phyloP scores from a whole-genome alignment of 2,113 vertebrate genomes.

The Gymnocephalus cernua region DNA sequence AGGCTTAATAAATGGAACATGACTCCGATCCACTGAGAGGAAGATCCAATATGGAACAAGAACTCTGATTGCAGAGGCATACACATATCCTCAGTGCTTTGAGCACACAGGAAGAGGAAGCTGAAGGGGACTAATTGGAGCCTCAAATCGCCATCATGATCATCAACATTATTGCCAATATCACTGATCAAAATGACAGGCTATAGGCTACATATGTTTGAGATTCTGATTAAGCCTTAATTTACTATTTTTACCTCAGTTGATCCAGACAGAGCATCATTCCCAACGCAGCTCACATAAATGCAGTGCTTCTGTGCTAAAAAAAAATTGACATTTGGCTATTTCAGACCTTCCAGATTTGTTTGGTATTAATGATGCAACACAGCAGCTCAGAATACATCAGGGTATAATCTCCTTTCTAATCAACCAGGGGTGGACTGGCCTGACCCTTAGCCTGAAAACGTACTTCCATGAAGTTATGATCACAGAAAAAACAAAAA shows the following conservation, averaged over 20 bases:
- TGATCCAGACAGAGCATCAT: not conserved
- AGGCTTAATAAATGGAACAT: slow-evolving; percentile 34
- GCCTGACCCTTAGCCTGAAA: no score
- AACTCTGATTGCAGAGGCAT: not conserved
- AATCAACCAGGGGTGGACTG: slow-evolving; percentile 10
- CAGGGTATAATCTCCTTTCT: slow-evolving; percentile 27
- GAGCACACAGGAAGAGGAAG: not conserved
- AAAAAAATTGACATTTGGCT: not conserved
- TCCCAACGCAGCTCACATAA: not conserved
- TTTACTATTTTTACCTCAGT: not conserved
- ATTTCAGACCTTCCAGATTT: slow-evolving; percentile 19
- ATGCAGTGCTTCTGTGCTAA: not conserved
- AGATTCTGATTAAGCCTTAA: not conserved
- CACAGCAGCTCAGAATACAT: slow-evolving; percentile 16
- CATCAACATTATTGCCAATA: not conserved
- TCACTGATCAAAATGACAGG: not conserved
- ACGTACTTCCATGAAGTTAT: no score
- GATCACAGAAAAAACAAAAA: no score
- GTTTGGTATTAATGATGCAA: slow-evolving; percentile 25
- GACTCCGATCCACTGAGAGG: slow-evolving; percentile 1
- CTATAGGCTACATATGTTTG: not conserved
- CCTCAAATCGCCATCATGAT: not conserved
- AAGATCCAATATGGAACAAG: slow-evolving; percentile 27
- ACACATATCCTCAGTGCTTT: slow-evolving; percentile 4
- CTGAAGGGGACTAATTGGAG: not conserved